Evolutionary conservation across 2,888 invertebrate genomes (phyloP), one percentile per base, ranked within the genome.

Genomic region (Pyrochroa serraticornis): DNA sequence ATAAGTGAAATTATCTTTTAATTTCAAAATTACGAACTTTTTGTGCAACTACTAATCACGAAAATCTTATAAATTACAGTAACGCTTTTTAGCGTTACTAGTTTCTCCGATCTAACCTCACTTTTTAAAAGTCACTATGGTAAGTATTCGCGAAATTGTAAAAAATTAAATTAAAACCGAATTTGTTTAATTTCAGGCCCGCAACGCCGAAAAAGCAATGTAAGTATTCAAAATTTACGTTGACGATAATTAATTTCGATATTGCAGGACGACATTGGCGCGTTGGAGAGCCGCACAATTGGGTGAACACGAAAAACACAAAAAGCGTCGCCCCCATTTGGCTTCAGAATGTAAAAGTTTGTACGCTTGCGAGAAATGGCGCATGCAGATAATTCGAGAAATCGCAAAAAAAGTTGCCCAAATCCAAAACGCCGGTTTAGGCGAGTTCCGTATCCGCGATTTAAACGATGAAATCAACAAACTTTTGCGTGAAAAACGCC

Each of bases 381-480:
- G 99, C 63, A 84, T 95, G 79, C 97, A 99, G 78, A 96, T 99
- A 58, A 94, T 99, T 52, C 84, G 97, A 53, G 99, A 99, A 81
- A 92, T 99, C 37, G 95, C 98, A 0, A 93, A 96, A 75, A 99
- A 99, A 83, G 98, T 99, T 0, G 93, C 98, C 1, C 96, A 97
- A 80, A 99, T 99, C 76, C 99, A 99, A 78, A 98, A 98, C 81
- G 95, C 99, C 65, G 99, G 99, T 55, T 84, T 99, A n/a, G 99
- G 99, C 2, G 99, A 99, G 80, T 99, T 97, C 77, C 88, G 97
- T 14, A 93, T 99, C 63, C 86, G 99, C 9, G 99, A 99, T 77
- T 82, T 99, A 13, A 99, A 99, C 78, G 99, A 99, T 81, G 98
- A 99, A 80, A 99, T 99, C 67, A 99, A 99, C 80, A 98, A 99